A percentile compares a stretch with the other conserved stretches of the same genome.
phyloP scores from a whole-genome alignment of 2,888 invertebrate genomes.

The Syrphus vitripennis region DNA sequence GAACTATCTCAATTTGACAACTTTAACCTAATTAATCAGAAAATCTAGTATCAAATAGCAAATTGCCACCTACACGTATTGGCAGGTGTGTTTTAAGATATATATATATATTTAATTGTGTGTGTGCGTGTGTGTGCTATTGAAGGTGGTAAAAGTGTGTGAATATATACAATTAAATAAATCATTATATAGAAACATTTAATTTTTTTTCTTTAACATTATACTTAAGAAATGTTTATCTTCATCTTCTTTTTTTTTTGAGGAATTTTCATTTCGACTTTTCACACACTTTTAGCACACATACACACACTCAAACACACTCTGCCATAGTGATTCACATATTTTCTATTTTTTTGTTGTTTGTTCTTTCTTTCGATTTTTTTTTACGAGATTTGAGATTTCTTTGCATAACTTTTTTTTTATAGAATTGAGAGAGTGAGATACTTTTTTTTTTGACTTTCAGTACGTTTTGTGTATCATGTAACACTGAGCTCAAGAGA shows the following conservation, averaged over 20 bases:
- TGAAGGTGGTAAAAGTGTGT: conserved; percentile 34
- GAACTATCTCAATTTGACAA: conserved; percentile 32
- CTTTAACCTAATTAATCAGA: conserved; percentile 49
- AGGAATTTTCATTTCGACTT: conserved; percentile 44
- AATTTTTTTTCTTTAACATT: conserved; percentile 3
- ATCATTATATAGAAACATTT: neutral
- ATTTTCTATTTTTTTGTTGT: conserved; percentile 1
- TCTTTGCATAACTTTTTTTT: conserved; percentile 66
- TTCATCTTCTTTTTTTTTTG: neutral
- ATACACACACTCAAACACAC: conserved; percentile 27
- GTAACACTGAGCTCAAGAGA: conserved; percentile 75
- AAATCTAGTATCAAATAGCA: conserved; percentile 61
- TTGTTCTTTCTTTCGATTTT: conserved; percentile 16
- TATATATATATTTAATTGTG: neutral
- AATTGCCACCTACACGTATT: conserved; percentile 57
- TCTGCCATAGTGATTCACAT: conserved; percentile 40
- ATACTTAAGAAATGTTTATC: conserved; percentile 41
- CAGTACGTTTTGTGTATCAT: conserved; percentile 73
- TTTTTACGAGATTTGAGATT: conserved; percentile 13
- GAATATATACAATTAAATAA: neutral
- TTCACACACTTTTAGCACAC: conserved; percentile 48
- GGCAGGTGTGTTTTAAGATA: conserved; percentile 48
- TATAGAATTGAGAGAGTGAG: conserved; percentile 10
- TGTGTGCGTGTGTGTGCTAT: conserved; percentile 34
- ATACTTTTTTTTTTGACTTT: conserved; percentile 51